Evolutionary conservation across 2,113 vertebrate genomes (phyloP).

Genomic region (Jaculus jaculus): DNA sequence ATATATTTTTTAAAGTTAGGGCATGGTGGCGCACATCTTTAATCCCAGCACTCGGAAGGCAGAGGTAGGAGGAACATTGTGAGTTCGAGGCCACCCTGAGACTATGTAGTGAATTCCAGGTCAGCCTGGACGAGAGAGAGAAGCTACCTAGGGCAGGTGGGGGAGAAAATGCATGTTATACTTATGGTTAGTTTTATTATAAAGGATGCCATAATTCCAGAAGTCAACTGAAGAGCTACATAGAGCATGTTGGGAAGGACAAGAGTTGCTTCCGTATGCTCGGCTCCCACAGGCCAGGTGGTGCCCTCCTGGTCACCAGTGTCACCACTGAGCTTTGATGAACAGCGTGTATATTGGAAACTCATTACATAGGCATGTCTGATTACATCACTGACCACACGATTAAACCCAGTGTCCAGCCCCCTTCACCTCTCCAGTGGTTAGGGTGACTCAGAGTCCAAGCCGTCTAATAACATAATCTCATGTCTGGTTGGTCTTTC

Average conservation of each 20-base stretch:
- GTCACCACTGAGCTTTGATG: neutral
- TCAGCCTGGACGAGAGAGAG: too few species aligned
- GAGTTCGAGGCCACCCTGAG: too few species aligned
- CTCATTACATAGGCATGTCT: neutral
- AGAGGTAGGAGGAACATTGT: too few species aligned
- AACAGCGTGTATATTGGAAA: neutral
- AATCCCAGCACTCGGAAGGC: too few species aligned
- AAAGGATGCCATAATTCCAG: neutral
- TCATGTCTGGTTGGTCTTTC: neutral
- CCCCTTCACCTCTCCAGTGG: neutral
- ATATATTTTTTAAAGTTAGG: too few species aligned
- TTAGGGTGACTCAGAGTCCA: neutral
- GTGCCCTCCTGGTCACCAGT: neutral
- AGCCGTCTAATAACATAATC: neutral
- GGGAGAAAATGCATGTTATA: neutral
- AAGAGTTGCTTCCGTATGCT: neutral
- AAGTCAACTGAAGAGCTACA: neutral
- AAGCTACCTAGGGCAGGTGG: too few species aligned
- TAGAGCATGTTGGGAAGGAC: neutral
- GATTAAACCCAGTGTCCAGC: neutral
- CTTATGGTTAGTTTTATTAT: neutral
- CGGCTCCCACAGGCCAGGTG: neutral
- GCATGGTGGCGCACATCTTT: too few species aligned
- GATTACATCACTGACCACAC: neutral
- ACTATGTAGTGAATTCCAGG: too few species aligned